Evolutionary conservation across 2,888 invertebrate genomes (phyloP).

Genomic region (Pristionchus mayeri): DNA sequence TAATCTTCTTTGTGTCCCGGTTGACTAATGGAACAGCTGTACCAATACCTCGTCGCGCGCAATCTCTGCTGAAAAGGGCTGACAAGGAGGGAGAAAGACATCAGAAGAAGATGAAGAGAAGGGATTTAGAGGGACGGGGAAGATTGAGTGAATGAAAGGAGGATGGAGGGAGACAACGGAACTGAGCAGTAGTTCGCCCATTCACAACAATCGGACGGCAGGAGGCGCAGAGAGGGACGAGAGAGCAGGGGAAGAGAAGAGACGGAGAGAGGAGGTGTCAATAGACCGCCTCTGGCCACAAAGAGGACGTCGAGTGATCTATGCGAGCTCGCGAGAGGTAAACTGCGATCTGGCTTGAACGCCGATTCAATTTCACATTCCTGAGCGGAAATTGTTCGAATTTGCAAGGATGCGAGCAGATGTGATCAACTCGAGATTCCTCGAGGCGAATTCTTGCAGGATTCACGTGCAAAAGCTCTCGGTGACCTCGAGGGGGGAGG

Average conservation of each 20-base stretch:
- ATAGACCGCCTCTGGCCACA: no score
- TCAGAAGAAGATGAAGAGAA: neutral
- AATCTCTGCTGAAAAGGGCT: neutral
- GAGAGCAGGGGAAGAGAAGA: neutral
- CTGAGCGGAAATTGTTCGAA: no score
- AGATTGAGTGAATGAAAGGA: neutral
- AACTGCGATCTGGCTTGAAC: neutral
- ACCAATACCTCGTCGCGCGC: neutral
- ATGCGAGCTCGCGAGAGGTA: neutral
- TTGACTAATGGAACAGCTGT: neutral
- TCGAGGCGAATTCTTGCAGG: neutral
- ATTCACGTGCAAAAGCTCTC: neutral
- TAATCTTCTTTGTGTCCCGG: constrained; percentile 18
- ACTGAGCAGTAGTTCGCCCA: neutral
- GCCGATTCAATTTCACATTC: neutral
- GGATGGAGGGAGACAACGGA: neutral
- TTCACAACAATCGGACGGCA: neutral
- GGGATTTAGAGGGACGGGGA: neutral
- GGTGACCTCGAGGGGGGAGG: neutral
- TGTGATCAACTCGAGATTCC: no score
- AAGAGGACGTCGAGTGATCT: no score
- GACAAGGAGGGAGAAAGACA: constrained; percentile 25
- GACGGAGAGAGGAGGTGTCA: neutral
- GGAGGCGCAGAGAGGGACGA: neutral
- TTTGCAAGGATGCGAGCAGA: no score